A percentile compares a stretch with the other conserved stretches of the same genome.
These are phyloP conservation scores for Drosophila barbarae DNA, from an alignment of 2,888 invertebrate species.

Conservation along the genomic window DNA sequence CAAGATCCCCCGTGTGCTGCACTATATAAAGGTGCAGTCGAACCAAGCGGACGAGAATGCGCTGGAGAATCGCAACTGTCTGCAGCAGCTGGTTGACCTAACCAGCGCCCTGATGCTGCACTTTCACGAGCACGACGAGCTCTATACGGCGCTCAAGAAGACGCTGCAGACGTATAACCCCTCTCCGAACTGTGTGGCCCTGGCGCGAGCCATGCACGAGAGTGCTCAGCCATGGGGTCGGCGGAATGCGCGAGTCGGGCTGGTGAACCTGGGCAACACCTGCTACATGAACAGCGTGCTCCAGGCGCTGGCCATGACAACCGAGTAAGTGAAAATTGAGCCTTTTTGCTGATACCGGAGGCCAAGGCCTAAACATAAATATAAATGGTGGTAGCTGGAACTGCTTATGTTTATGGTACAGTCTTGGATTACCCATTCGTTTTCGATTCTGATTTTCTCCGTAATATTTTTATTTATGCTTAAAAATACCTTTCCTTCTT, in stretches of 20 bases:
- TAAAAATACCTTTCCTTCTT: background rate
- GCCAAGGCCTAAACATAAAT: background rate
- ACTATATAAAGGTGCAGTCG: slow-evolving; percentile 81
- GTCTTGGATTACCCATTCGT: background rate
- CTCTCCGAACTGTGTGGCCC: slow-evolving; percentile 78
- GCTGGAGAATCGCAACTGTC: slow-evolving; percentile 81
- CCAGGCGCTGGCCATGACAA: slow-evolving; percentile 90
- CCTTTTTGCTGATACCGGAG: background rate
- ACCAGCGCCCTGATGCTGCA: slow-evolving; percentile 81
- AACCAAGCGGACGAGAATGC: slow-evolving; percentile 81
- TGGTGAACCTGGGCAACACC: slow-evolving; percentile 91
- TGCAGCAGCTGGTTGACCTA: slow-evolving; percentile 84
- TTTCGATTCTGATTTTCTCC: background rate
- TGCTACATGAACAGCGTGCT: slow-evolving; percentile 94
- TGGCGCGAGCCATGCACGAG: slow-evolving; percentile 72
- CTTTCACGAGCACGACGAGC: slow-evolving; percentile 80
- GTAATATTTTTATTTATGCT: background rate
- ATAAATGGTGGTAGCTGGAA: background rate
- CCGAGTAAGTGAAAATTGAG: slow-evolving; percentile 82
- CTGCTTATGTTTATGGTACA: background rate
- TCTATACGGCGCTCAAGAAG: slow-evolving; percentile 80
- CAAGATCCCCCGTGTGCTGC: slow-evolving; percentile 81
- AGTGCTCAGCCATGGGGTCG: slow-evolving; percentile 51
- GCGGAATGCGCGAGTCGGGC: slow-evolving; percentile 82
- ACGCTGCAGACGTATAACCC: slow-evolving; percentile 80